Evolutionary conservation across 2,113 vertebrate species (phyloP), one percentile per base, ranked within the genome.

Genomic region (Sinocyclocheilus anshuiensis): DNA sequence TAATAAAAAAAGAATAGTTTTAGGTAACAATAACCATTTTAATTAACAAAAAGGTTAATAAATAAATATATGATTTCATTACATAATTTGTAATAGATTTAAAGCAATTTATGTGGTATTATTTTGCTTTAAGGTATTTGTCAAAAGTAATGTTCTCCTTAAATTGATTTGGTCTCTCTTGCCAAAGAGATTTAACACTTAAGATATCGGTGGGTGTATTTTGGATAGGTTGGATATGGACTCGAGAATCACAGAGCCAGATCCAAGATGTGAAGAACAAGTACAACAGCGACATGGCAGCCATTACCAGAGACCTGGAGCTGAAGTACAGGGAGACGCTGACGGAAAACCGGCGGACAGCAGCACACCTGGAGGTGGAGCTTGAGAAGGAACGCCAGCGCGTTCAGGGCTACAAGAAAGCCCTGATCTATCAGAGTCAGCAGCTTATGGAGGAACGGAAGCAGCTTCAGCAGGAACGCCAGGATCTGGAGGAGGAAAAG

Each of bases 171-270:
- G 69, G 33, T 39, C 8, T 39, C 7, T 10, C 26, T 36, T 69
- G 7, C 15, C 6, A 69, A 69, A 69, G 13, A 33, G 6, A 8
- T 69, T 8, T 26, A 53, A 18, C 13, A 29, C 55, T 39, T 39
- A 1, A 53, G 33, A 39, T 61, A n/a, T 33, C 1, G 1, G 2
- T 74, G 42, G n/a, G 24, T 82, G 7, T 50, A 20, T 22, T 42
- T 53, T 77, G 1, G 18, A 16, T 89, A 99, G 98, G 98, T 84
- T 99, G 97, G 97, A 98, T 99, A 91, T 99, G 98, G 98, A 97
- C 96, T 81, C 96, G 96, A 85, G 97, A 99, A 86, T 97, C 96
- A 48, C 94, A 97, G 78, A 96, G 93, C 90, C 97, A 99, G 92
- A 97, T 98, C 91, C 94, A 96, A 65, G 94, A 90, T 75, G 95